A percentile compares a stretch with the other conserved stretches of the same genome.
Conservation (phyloP, 2,797 vertebrate species). For the Iguana delicatissima region DNA sequence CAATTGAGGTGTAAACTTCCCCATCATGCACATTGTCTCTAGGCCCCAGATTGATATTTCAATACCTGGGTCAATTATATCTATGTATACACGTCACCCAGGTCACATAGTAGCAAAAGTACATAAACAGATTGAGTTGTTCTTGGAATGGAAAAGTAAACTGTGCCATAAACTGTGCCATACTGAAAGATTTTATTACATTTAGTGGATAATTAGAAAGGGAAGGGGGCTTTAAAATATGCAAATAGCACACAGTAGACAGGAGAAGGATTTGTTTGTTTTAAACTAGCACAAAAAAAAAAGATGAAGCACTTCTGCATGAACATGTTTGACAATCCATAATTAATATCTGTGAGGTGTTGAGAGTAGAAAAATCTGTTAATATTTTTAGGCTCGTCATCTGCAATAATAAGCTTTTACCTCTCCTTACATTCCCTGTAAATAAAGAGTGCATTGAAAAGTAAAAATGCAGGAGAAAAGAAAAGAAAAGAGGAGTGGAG, state of each 20-base stretch:
- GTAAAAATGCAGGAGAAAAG: background rate
- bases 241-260: constrained; percentile 22
- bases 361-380: constrained; percentile 23
- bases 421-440: constrained; percentile 2
- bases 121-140: background rate
- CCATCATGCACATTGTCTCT: background rate
- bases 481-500: background rate
- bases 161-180: background rate
- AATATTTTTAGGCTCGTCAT: constrained; percentile 40
- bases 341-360: constrained; percentile 36
- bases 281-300: constrained; percentile 20
- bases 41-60: background rate
- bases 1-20: background rate
- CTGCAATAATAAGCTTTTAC: constrained; percentile 19
- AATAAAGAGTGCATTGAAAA: constrained; percentile 5
- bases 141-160: background rate
- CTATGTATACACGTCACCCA: background rate
- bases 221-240: constrained; percentile 24
- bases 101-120: background rate
- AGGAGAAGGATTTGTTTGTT: constrained; percentile 47
- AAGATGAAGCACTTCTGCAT: constrained; percentile 35
- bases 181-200: constrained; percentile 9
- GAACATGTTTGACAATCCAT: constrained; percentile 41
- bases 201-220: background rate
- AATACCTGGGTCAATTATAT: background rate